Percentiles rank a stretch among this genome's conserved stretches.
phyloP scores from a whole-genome alignment of 1,140 invertebrate species.

The Acromyrmex heyeri region DNA sequence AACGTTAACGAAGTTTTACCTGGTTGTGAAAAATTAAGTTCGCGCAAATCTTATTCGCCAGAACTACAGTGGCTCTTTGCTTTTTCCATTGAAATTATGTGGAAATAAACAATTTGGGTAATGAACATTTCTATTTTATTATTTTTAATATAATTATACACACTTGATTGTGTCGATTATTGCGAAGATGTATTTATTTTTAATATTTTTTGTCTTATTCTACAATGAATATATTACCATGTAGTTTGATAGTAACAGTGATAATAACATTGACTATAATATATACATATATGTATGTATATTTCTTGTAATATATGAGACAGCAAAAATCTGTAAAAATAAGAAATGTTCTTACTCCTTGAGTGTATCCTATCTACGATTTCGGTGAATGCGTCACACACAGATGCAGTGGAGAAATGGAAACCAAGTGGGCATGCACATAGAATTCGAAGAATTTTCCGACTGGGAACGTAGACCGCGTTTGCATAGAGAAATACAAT shows the following conservation, averaged over 20 bases:
- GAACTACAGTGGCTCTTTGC: slow-evolving; percentile 5
- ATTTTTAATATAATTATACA: background rate
- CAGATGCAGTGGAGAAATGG: background rate
- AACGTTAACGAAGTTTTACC: slow-evolving; percentile 22
- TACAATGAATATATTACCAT: too few relatives aligned
- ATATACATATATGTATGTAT: too few relatives aligned
- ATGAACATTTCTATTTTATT: background rate
- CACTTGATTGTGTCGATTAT: background rate
- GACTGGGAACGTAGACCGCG: background rate
- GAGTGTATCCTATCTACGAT: background rate
- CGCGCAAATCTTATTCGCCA: slow-evolving; percentile 11
- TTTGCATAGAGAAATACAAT: slow-evolving; percentile 16
- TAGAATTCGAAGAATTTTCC: slow-evolving; percentile 47
- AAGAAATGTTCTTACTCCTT: background rate
- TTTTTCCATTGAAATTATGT: slow-evolving; percentile 11
- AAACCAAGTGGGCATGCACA: slow-evolving; percentile 25
- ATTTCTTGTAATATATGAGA: background rate
- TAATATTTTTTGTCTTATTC: background rate
- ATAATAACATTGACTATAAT: too few relatives aligned
- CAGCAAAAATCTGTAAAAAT: slow-evolving; percentile 6
- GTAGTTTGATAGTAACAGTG: too few relatives aligned
- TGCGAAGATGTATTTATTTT: background rate
- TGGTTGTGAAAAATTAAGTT: slow-evolving; percentile 42
- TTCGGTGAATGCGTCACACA: slow-evolving; percentile 20
- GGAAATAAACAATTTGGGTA: slow-evolving; percentile 13